Evolutionary conservation across 1,140 invertebrate species (phyloP).

Genomic region (Nebria ingens): DNA sequence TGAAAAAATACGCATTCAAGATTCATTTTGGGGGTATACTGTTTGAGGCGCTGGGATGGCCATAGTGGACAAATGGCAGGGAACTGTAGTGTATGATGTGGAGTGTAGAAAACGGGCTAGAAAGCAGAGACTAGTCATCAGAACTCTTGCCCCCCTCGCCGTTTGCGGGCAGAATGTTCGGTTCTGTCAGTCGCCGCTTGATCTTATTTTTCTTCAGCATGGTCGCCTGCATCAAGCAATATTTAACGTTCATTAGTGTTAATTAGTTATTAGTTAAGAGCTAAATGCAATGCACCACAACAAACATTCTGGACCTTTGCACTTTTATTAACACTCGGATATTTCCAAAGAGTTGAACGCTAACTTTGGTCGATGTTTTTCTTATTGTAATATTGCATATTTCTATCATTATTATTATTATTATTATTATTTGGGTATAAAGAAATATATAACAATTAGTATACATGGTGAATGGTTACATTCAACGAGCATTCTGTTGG

Average conservation of each 20-base stretch:
- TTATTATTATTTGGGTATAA: not conserved
- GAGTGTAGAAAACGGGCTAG: conserved; percentile 1
- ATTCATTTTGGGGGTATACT: not conserved
- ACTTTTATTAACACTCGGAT: not conserved
- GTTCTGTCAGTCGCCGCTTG: conserved; percentile 80
- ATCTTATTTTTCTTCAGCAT: conserved; percentile 95
- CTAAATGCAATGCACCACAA: conserved; percentile 8
- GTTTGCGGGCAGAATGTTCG: conserved; percentile 60
- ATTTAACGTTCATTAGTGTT: not conserved
- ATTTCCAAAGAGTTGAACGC: not conserved
- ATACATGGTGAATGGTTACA: too few species aligned
- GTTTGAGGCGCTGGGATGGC: not conserved
- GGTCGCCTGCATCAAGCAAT: conserved; percentile 49
- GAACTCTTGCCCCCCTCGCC: conserved; percentile 51
- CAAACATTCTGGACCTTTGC: conserved; percentile 5
- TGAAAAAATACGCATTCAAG: too few species aligned
- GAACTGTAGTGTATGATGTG: conserved; percentile 8
- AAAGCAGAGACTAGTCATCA: conserved; percentile 32
- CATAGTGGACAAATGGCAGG: not conserved
- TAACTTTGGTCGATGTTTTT: not conserved
- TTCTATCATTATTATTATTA: too few species aligned
- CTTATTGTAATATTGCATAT: not conserved
- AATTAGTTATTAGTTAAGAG: not conserved
- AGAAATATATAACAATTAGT: not conserved
- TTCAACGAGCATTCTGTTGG: not conserved